Conservation (phyloP, 2,113 vertebrate genomes). For the Coregonus clupeaformis region DNA sequence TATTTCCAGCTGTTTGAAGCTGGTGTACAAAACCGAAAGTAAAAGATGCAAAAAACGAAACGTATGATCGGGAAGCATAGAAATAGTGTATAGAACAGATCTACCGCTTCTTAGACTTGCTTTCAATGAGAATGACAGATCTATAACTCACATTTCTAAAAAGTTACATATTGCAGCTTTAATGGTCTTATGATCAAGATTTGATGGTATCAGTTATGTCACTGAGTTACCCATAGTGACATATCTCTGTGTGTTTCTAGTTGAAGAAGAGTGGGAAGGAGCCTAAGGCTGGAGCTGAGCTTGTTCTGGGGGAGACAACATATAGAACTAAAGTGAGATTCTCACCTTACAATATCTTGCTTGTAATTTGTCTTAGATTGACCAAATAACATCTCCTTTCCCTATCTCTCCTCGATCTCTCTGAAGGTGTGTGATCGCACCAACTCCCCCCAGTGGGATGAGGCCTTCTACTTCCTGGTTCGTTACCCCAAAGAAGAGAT, state of each 20-base stretch:
- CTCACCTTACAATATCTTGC: background rate
- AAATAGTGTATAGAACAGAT: too few relatives aligned
- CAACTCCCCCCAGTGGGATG: slow-evolving; percentile 79
- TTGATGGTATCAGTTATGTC: too few relatives aligned
- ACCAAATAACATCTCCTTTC: background rate
- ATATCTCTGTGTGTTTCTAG: slow-evolving; percentile 54
- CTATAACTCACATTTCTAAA: too few relatives aligned
- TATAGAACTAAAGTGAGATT: slow-evolving; percentile 81
- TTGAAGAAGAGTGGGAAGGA: slow-evolving; percentile 84
- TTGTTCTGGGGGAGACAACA: slow-evolving; percentile 71
- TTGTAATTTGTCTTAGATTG: background rate
- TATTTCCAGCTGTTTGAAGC: too few relatives aligned
- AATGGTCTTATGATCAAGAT: too few relatives aligned
- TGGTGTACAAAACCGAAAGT: too few relatives aligned
- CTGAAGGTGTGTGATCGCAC: slow-evolving; percentile 75
- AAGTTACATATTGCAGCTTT: too few relatives aligned
- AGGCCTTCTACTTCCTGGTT: slow-evolving; percentile 83
- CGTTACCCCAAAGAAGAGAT: slow-evolving; percentile 77
- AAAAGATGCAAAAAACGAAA: too few relatives aligned
- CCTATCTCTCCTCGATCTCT: background rate
- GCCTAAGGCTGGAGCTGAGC: slow-evolving; percentile 77
- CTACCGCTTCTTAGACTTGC: too few relatives aligned
- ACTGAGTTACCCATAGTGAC: background rate
- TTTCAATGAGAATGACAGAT: too few relatives aligned
- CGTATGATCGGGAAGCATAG: too few relatives aligned